Conservation (phyloP, 2,797 vertebrate genomes). For the Neopelma chrysocephalum region DNA sequence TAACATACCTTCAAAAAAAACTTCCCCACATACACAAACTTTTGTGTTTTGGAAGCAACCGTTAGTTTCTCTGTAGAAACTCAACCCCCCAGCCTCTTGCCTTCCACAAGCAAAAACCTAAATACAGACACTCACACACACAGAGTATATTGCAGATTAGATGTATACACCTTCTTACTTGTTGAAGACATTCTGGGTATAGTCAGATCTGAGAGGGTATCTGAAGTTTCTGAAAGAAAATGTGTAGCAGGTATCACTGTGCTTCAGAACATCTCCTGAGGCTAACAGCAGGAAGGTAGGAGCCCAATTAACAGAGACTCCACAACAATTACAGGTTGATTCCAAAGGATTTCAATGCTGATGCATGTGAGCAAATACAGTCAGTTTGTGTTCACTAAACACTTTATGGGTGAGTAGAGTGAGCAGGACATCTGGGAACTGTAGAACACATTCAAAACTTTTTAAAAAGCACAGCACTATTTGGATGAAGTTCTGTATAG, state of each 20-base stretch:
- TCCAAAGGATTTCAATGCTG: background rate
- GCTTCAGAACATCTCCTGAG: background rate
- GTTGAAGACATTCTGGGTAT: background rate
- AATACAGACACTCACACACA: background rate
- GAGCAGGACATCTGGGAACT: background rate
- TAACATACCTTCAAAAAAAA: background rate
- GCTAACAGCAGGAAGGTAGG: background rate
- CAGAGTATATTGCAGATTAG: background rate
- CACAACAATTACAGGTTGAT: background rate
- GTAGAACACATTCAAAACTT: background rate
- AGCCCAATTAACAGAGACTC: background rate
- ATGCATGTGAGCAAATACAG: background rate
- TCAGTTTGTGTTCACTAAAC: background rate
- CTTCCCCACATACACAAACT: background rate
- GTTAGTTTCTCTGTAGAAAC: background rate
- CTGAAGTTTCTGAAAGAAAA: background rate
- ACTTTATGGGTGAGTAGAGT: background rate
- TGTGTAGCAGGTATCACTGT: background rate
- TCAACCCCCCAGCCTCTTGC: background rate
- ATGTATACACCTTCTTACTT: background rate
- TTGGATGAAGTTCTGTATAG: background rate
- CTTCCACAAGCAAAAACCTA: background rate
- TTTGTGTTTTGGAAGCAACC: background rate
- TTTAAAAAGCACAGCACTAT: background rate
- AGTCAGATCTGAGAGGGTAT: background rate